Percentiles rank a stretch among this genome's conserved stretches.
Evolutionary conservation across 92 coral and sea anemone species (phyloP).

Genomic region (Micromussa lordhowensis): DNA sequence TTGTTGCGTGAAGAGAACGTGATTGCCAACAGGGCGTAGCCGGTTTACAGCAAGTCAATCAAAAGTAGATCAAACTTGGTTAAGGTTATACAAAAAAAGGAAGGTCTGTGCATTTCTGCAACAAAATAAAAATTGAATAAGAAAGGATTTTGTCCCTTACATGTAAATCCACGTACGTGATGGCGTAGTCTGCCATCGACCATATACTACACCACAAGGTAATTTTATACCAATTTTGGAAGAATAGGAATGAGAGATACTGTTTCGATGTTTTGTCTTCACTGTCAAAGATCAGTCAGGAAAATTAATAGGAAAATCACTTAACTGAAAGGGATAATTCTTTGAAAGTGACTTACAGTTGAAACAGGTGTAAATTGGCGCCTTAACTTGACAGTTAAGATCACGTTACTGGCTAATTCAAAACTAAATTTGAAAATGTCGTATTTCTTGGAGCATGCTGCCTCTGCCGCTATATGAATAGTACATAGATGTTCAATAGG

Average conservation of each 20-base stretch:
- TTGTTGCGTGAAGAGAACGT: not conserved
- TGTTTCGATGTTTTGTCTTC: not conserved
- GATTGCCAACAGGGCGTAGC: not conserved
- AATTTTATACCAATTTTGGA: not conserved
- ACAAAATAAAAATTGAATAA: not conserved
- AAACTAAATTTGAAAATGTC: not conserved
- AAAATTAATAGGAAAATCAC: not conserved
- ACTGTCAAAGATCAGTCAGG: not conserved
- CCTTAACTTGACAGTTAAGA: not conserved
- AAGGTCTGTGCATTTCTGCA: not conserved
- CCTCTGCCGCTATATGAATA: not conserved
- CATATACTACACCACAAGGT: not conserved
- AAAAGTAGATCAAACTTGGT: not conserved
- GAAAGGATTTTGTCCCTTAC: too few relatives aligned
- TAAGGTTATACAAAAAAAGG: not conserved
- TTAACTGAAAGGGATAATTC: not conserved
- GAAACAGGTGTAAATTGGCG: not conserved
- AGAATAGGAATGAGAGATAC: not conserved
- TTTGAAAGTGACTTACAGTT: not conserved
- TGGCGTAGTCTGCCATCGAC: too few relatives aligned
- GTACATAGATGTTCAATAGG: not conserved
- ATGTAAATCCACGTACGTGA: too few relatives aligned
- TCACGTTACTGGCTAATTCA: not conserved
- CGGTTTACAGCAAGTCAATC: not conserved
- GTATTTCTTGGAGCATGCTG: not conserved